phyloP scores from a whole-genome alignment of 2,113 vertebrate genomes.

The Papio anubis region DNA sequence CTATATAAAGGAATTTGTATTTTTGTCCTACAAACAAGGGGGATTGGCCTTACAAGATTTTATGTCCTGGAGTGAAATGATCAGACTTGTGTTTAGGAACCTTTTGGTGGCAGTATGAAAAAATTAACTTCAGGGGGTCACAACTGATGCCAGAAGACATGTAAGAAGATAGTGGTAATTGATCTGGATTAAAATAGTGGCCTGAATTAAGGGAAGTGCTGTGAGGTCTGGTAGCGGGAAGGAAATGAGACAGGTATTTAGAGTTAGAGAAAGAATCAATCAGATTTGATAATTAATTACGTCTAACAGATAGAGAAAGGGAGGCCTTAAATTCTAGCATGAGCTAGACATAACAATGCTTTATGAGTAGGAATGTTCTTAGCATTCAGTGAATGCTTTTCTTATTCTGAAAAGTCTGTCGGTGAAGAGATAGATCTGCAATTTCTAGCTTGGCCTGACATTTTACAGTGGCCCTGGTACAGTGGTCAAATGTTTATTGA shows the following conservation, averaged over 20 bases:
- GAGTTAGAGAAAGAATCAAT: neutral
- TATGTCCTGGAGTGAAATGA: neutral
- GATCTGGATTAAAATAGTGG: neutral
- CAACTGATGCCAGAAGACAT: neutral
- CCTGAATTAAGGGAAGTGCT: fast-evolving
- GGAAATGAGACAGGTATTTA: neutral
- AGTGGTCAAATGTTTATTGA: neutral
- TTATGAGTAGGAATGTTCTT: neutral
- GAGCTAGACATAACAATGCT: neutral
- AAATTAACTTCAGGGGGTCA: neutral
- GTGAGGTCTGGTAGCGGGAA: too few relatives aligned
- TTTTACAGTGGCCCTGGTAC: neutral
- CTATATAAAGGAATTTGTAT: neutral
- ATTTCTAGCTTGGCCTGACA: neutral
- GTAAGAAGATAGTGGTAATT: neutral
- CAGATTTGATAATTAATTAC: neutral
- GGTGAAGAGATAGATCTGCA: neutral
- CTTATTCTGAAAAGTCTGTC: neutral
- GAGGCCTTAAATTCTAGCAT: neutral
- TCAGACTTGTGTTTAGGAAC: neutral
- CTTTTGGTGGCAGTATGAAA: neutral
- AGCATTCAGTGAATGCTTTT: neutral
- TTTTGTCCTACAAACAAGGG: neutral
- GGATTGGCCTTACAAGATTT: neutral
- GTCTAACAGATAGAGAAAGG: neutral